These are phyloP conservation scores for Sorex araneus DNA, from an alignment of 2,113 vertebrate genomes.

Conservation along the genomic window DNA sequence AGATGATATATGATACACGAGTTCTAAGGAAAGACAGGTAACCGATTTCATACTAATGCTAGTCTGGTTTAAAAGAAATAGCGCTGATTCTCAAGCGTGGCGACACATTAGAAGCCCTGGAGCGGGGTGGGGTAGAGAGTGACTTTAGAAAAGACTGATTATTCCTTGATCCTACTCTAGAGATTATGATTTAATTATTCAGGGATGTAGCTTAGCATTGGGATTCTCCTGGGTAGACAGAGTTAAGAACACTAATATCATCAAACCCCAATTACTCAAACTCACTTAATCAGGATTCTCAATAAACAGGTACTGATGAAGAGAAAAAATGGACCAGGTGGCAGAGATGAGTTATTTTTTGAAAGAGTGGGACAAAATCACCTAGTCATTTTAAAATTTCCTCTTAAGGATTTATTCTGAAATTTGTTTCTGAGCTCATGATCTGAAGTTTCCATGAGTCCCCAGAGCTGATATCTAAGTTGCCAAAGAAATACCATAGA, in stretches of 20 bases:
- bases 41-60: conserved; percentile 21
- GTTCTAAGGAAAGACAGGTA: conserved; percentile 37
- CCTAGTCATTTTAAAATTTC: conserved; percentile 19
- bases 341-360: conserved; percentile 31
- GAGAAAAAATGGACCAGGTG: background rate
- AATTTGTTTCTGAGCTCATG: background rate
- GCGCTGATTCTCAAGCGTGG: conserved; percentile 24
- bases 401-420: background rate
- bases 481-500: background rate
- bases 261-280: conserved; percentile 50
- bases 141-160: conserved; percentile 22
- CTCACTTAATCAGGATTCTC: conserved; percentile 55
- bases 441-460: background rate
- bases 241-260: conserved; percentile 35
- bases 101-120: background rate
- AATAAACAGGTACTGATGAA: background rate
- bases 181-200: conserved; percentile 51
- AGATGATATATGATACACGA: background rate
- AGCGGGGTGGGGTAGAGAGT: no score
- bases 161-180: background rate
- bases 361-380: conserved; percentile 15
- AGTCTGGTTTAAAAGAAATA: conserved; percentile 25
- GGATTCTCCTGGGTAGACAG: conserved; percentile 32
- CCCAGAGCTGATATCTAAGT: background rate
- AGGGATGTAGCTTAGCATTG: background rate